A percentile compares a stretch with the other conserved stretches of the same genome.
phyloP scores from a whole-genome alignment of 1,140 invertebrate genomes.

The Cataglyphis hispanica region DNA sequence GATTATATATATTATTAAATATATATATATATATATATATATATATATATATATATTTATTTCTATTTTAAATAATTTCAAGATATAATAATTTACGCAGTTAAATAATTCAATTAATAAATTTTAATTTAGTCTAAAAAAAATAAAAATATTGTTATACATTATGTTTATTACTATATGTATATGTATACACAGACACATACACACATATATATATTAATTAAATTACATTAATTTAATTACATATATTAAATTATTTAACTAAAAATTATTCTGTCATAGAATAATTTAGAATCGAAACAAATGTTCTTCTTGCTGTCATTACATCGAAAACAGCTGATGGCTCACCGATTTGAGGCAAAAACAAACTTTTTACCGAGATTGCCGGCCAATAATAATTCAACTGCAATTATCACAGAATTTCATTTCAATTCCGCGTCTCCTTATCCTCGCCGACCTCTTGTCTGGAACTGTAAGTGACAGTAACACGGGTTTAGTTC shows the following conservation, averaged over 20 bases:
- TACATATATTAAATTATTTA: not conserved
- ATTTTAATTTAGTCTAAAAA: too few relatives aligned
- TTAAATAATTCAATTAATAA: too few relatives aligned
- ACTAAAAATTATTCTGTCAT: not conserved
- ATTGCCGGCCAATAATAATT: slow-evolving; percentile 81
- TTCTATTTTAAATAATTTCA: too few relatives aligned
- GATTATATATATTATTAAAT: too few relatives aligned
- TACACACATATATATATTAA: too few relatives aligned
- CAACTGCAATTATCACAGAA: slow-evolving; percentile 75
- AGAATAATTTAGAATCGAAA: not conserved
- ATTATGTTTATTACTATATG: not conserved
- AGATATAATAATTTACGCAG: too few relatives aligned
- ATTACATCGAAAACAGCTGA: not conserved
- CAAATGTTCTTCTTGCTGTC: not conserved
- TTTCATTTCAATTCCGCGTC: slow-evolving; percentile 79
- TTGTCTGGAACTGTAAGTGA: slow-evolving; percentile 70
- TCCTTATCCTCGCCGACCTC: slow-evolving; percentile 43
- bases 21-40: too few relatives aligned
- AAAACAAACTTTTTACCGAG: slow-evolving; percentile 73
- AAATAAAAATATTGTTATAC: too few relatives aligned
- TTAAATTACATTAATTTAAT: not conserved
- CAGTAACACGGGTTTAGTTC: slow-evolving; percentile 68
- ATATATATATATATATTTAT: too few relatives aligned
- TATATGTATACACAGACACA: not conserved
- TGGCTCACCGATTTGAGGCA: slow-evolving; percentile 61